Conservation (phyloP, 2,113 vertebrate species). For the Ardeotis arabs region DNA sequence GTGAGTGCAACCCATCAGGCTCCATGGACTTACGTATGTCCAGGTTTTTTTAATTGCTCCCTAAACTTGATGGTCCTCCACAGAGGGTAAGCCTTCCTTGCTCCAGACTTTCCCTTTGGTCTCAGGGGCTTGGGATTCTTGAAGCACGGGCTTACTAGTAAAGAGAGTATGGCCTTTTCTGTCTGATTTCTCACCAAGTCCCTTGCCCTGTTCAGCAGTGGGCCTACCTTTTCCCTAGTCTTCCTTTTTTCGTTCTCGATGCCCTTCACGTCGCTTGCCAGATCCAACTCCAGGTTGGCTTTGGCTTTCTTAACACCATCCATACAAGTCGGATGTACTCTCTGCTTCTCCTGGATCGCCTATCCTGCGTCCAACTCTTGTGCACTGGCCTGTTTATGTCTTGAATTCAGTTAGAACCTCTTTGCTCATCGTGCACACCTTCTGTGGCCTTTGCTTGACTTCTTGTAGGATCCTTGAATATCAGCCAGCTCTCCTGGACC, state of each 20-base stretch:
- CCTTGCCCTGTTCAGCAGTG: not conserved
- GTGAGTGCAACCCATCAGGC: not conserved
- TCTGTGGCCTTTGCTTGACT: not conserved
- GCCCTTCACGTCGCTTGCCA: not conserved
- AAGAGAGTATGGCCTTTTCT: not conserved
- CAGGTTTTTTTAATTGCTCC: not conserved
- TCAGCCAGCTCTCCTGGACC: not conserved
- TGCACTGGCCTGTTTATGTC: not conserved
- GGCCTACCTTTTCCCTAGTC: not conserved
- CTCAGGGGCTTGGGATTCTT: not conserved
- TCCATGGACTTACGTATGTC: not conserved
- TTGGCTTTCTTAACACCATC: not conserved
- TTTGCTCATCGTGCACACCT: not conserved
- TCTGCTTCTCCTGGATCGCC: not conserved
- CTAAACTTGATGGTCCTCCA: not conserved
- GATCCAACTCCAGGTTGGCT: not conserved
- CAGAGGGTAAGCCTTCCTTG: not conserved
- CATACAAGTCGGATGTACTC: not conserved
- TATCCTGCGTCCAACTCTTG: not conserved
- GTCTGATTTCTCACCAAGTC: not conserved
- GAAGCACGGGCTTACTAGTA: not conserved
- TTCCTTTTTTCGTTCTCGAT: not conserved
- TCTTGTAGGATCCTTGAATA: not conserved
- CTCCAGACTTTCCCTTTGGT: not conserved
- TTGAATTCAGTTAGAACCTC: not conserved